Base-by-base conservation (phyloP, 2,113 vertebrate species). In the Grammomys dolichurus region DNA sequence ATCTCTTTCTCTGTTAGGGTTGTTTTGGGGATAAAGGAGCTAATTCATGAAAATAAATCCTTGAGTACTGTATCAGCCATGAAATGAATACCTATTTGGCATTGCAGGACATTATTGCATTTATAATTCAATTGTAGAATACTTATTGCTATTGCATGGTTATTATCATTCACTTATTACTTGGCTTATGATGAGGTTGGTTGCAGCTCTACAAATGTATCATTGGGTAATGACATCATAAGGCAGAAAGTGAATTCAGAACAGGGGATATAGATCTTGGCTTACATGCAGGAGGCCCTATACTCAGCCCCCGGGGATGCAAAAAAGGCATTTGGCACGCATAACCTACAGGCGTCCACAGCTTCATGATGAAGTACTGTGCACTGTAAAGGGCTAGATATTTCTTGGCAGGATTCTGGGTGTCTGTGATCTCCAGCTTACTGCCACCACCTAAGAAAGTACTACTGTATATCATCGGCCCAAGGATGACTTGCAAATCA, bases 11-110 rank as follows among this genome's bases (percentile, higher is more conserved):
- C 70, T 80, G 0, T 72, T 12, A 63, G 33, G 20, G 2, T 87
- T 76, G 28, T 48, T 93, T n/a, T 60, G 36, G 46, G 89, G 51
- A 88, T 43, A 89, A 87, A 90, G 36, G 80, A 76, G 80, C 54
- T 69, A 67, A 65, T 33, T 70, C 8, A 40, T 2, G 51, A 77
- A 80, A 91, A 75, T 24, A 76, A 92, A 92, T 43, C 67, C 51
- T 36, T 76, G 28, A 28, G 4, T 26, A 58, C 1, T 36, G 46
- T n/a, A 20, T 14, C 80, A 91, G 95, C 48, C 14, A 78, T 24
- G 24, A 36, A 80, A 33, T 31, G 87, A 84, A 36, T 36, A 80
- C 14, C 24, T 22, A 11, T 17, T 77, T 40, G 43, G 73, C 33
- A 94, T 7, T 73, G 24, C 56, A 54, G 51, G 46, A 17, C 51